A percentile compares a stretch with the other conserved stretches of the same genome.
Conservation (phyloP, 2,888 invertebrate species). For the Corbicula japonica region DNA sequence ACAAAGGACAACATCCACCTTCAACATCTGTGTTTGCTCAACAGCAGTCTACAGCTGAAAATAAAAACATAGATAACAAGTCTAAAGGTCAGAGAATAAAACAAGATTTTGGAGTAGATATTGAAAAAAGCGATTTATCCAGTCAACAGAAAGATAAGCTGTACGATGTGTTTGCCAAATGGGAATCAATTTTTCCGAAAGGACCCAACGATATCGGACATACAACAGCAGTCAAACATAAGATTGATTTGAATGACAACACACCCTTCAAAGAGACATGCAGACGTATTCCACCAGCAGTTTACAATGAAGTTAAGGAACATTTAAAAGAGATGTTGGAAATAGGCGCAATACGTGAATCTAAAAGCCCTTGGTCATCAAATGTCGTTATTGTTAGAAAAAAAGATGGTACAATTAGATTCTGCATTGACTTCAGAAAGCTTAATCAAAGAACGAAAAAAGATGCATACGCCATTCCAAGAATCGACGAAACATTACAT, state of each 20-base stretch:
- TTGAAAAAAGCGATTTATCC: slow-evolving; percentile 14
- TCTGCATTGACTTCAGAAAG: slow-evolving; percentile 37
- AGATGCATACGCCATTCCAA: slow-evolving; percentile 26
- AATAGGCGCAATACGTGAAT: slow-evolving; percentile 33
- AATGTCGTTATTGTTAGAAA: slow-evolving; percentile 36
- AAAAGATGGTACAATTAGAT: slow-evolving; percentile 33
- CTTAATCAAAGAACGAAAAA: slow-evolving; percentile 24
- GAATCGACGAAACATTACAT: slow-evolving; percentile 33
- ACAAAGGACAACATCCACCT: too few species aligned
- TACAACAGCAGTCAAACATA: slow-evolving; percentile 23
- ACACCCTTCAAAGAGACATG: slow-evolving; percentile 33
- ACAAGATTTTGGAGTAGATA: neutral
- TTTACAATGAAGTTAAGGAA: slow-evolving; percentile 29
- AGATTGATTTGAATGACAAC: slow-evolving; percentile 15
- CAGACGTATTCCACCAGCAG: slow-evolving; percentile 17
- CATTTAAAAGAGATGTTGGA: slow-evolving; percentile 31
- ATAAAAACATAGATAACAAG: neutral
- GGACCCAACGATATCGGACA: slow-evolving; percentile 22
- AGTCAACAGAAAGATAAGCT: slow-evolving; percentile 12
- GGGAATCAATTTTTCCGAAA: slow-evolving; percentile 19
- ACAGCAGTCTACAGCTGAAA: slow-evolving; percentile 1
- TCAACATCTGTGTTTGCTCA: neutral
- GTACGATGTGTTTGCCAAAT: slow-evolving; percentile 14
- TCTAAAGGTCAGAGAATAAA: neutral
- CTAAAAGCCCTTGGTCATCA: slow-evolving; percentile 32